phyloP scores from a whole-genome alignment of 2,888 invertebrate species.

The Rhagophthalmus giganteus region DNA sequence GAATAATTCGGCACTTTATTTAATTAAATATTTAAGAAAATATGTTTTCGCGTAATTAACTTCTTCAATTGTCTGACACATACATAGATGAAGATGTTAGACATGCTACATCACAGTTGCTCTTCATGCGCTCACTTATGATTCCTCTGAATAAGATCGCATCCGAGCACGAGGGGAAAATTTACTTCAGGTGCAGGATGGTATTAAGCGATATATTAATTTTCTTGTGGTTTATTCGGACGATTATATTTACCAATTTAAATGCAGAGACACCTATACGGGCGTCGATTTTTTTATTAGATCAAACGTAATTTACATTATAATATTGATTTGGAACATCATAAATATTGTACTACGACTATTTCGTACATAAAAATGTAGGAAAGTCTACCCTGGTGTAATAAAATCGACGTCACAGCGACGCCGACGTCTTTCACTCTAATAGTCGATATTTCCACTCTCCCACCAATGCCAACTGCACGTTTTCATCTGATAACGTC shows the following conservation, averaged over 20 bases:
- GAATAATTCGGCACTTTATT: background rate
- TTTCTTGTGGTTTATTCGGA: too few species aligned
- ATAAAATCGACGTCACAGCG: conserved; percentile 45
- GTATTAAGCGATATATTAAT: conserved; percentile 9
- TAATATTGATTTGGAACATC: too few species aligned
- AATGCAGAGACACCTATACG: too few species aligned
- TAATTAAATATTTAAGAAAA: too few species aligned
- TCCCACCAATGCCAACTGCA: conserved; percentile 22
- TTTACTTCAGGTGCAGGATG: conserved; percentile 15
- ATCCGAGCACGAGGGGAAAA: conserved; percentile 22
- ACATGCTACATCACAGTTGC: conserved; percentile 10
- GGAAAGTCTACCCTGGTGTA: conserved; percentile 4
- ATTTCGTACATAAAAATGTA: too few species aligned
- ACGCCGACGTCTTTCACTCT: conserved; percentile 52
- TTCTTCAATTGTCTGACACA: background rate
- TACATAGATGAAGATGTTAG: conserved; percentile 8
- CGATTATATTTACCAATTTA: too few species aligned
- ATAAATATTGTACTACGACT: too few species aligned
- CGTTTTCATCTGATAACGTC: conserved; percentile 10
- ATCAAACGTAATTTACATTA: too few species aligned
- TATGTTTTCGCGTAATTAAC: too few species aligned
- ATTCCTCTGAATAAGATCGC: conserved; percentile 21
- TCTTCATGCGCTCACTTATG: conserved; percentile 14
- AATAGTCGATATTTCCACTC: conserved; percentile 53
- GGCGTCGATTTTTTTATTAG: too few species aligned